Base-by-base conservation (phyloP, 2,888 invertebrate genomes). In the Cistogaster globosa region DNA sequence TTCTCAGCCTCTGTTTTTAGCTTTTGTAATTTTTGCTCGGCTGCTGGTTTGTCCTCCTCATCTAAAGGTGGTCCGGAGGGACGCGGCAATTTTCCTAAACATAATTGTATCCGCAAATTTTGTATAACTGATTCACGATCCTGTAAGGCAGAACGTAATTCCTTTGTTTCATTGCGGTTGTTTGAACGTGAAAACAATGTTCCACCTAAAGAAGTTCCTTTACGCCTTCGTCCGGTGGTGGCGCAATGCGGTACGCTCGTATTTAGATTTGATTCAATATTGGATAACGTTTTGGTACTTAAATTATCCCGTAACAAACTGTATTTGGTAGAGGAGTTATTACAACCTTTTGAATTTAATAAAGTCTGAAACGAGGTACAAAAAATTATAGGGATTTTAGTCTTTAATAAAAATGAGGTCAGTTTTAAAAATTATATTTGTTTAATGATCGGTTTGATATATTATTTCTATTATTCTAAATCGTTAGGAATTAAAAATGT, bases 71-170 rank as follows among this genome's bases (percentile, higher is more conserved):
- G 92, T 76, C 93, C 91, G 87, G 90, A 88, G 88, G 93, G 91
- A 75, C 94, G 89, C 58, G 92, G 92, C 84, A 92, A 72, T 69
- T 92, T 92, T 12, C 91, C 91, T 84, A 91, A 88, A 58, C 92
- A 92, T 18, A 93, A 86, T 87, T 93, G 92, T 68, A 92, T 91
- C 79, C 93, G 90, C 45, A 93, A 87, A 88, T 94, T 97, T 91
- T 97, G 96, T 92, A 97, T 97, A 76, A 97, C 95, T 67, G 96
- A 95, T 90, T 97, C 97, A 89, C 97, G 97, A 92, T 97, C 97
- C 58, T 95, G 94, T 51, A 97, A 93, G 2, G 96, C 95, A 68
- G 95, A 94, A 79, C 95, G 94, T 86, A 96, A 93, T 87, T 94
- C 95, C 91, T 96, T 97, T 14, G 93, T 92, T 88, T 91, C 91